Percentiles rank a stretch among this genome's conserved stretches.
phyloP scores from a whole-genome alignment of 2,113 vertebrate species.

The Zapornia atra region DNA sequence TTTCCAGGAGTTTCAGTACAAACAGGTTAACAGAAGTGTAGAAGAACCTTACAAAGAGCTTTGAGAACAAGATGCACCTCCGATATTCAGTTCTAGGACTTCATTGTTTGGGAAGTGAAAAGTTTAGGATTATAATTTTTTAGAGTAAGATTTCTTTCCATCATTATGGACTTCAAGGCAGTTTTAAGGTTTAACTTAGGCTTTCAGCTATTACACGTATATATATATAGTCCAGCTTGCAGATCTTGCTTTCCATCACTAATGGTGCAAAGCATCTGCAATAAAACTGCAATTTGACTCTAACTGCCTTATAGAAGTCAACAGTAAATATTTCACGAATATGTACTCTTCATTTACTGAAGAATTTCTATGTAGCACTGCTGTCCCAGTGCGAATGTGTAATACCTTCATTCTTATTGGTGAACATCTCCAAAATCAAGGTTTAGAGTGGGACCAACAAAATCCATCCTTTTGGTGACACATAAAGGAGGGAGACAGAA shows the following conservation, averaged over 20 bases:
- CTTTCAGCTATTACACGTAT: not conserved
- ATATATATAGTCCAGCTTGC: not conserved
- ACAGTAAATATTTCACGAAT: not conserved
- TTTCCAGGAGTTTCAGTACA: not conserved
- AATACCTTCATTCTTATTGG: not conserved
- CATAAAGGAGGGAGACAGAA: fast-evolving
- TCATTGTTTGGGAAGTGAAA: not conserved
- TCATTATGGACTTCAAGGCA: not conserved
- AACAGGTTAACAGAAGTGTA: not conserved
- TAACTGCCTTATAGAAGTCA: not conserved
- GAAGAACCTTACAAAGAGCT: not conserved
- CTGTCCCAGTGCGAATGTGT: not conserved
- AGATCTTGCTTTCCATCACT: not conserved
- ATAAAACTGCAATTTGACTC: not conserved
- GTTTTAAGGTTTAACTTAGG: not conserved
- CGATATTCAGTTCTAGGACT: not conserved
- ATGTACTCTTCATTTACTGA: not conserved
- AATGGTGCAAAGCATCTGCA: not conserved
- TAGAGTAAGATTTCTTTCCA: not conserved
- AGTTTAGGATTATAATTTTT: not conserved
- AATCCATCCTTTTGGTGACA: not conserved
- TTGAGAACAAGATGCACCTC: not conserved
- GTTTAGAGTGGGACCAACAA: not conserved
- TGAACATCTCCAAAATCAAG: not conserved
- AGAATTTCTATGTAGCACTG: not conserved